phyloP scores from a whole-genome alignment of 37 sponge, comb jelly and placozoan species.

The Crambe crambe region DNA sequence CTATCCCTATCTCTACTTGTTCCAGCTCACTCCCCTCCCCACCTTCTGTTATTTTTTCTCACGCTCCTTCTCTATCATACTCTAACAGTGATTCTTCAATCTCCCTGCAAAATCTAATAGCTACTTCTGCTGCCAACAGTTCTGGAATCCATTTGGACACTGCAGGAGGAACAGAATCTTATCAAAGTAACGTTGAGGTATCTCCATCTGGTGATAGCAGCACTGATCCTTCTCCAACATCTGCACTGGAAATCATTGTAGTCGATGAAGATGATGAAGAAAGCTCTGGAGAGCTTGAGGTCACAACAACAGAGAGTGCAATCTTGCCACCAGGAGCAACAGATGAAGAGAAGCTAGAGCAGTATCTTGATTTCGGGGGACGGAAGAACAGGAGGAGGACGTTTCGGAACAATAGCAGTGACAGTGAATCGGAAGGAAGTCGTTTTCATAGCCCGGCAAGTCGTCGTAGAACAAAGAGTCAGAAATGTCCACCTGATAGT shows the following conservation, averaged over 20 bases:
- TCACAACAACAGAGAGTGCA: too few relatives aligned
- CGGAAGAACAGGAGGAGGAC: background rate
- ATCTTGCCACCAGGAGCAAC: too few relatives aligned
- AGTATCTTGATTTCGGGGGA: background rate
- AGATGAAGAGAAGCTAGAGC: background rate
- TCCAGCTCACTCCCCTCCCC: background rate
- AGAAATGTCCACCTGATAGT: too few relatives aligned
- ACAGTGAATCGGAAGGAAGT: slow-evolving; percentile 1
- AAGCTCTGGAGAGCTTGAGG: background rate
- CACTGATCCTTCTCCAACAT: background rate
- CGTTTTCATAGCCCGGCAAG: background rate
- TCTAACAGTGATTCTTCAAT: too few relatives aligned
- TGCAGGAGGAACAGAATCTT: too few relatives aligned
- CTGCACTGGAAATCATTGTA: background rate
- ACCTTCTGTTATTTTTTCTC: too few relatives aligned
- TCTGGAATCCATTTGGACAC: too few relatives aligned
- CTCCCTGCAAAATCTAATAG: too few relatives aligned
- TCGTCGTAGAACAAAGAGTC: background rate
- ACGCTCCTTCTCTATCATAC: background rate
- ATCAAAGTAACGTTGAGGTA: background rate
- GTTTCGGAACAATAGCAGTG: background rate
- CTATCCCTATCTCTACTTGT: background rate
- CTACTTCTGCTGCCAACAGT: too few relatives aligned
- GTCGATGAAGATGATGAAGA: background rate
- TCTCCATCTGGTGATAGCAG: background rate